Percentiles rank a stretch among this genome's conserved stretches.
Conservation (phyloP, 2,797 vertebrate genomes). For the Pseudocheirus occidentalis region DNA sequence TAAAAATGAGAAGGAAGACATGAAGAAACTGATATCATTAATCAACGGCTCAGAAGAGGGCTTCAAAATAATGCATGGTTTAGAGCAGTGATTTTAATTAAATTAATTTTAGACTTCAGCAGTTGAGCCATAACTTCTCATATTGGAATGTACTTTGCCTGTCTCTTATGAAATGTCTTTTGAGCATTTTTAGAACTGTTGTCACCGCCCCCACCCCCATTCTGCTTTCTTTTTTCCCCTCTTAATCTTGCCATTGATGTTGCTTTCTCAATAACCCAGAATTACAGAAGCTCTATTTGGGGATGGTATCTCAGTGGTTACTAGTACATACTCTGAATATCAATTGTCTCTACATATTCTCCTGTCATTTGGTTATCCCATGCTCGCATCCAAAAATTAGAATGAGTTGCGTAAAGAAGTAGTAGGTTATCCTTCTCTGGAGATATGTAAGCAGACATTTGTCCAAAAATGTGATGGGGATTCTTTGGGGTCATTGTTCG, state of each 20-base stretch:
- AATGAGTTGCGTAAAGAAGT: background rate
- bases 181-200: conserved; percentile 32
- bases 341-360: background rate
- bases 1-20: conserved; percentile 62
- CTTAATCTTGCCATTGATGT: background rate
- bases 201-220: background rate
- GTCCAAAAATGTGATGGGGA: background rate
- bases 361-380: background rate
- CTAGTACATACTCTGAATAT: background rate
- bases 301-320: background rate
- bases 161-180: conserved; percentile 46
- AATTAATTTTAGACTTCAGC: conserved; percentile 73
- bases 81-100: conserved; percentile 75
- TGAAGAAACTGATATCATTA: conserved; percentile 66
- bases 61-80: conserved; percentile 59
- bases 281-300: background rate
- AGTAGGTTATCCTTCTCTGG: background rate
- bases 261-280: background rate
- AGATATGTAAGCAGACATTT: background rate
- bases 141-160: conserved; percentile 59
- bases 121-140: conserved; percentile 50
- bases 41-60: conserved; percentile 59
- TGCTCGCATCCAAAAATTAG: background rate
- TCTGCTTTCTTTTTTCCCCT: conserved; percentile 9
- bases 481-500: background rate